Evolutionary conservation across 2,797 vertebrate genomes (phyloP), one percentile per base, ranked within the genome.

Genomic region (Pseudopleuronectes americanus): DNA sequence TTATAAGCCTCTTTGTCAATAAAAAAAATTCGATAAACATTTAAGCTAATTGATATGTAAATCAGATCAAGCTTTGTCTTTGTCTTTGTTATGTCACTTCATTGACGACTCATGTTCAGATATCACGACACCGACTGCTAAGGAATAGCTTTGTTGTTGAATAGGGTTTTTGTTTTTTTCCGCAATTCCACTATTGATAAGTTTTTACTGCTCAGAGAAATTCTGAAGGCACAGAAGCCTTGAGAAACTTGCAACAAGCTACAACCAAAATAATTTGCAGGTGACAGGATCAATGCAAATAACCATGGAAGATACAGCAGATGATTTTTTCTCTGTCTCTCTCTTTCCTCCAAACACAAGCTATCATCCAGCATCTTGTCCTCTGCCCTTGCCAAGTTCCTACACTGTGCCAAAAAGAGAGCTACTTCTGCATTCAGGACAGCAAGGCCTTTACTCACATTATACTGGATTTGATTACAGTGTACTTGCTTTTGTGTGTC

Each of bases 381-480:
- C 66, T 79, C 77, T 72, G 74, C 68, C 75, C 84, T 77, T 90
- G 88, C 86, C 84, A 88, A 84, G 83, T 84, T 78, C 67, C 72
- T 71, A 60, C 74, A 52, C 77, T 62, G 60, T 72, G 87, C 86
- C 86, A 91, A 85, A 84, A 66, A 83, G 55, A 76, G 56, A 86
- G 76, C 68, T 62, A 71, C 86, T 82, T 76, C 75, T 84, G 77
- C 79, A 86, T 81, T 84, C 80, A 84, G 80, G 76, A 80, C 74
- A 69, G 66, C 61, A 6, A 64, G 64, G 83, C 70, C 77, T 86
- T 84, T 58, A 75, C 79, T 81, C 76, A 71, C 64, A 86, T 89
- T 84, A 79, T 79, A 55, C 56, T 65, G 63, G 75, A 80, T 91
- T 87, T 84, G 70, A 89, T 92, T 92, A 91, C 82, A 77, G 67